These are phyloP conservation scores for Platanista minor DNA, from an alignment of 2,113 vertebrate species.

Conservation along the genomic window DNA sequence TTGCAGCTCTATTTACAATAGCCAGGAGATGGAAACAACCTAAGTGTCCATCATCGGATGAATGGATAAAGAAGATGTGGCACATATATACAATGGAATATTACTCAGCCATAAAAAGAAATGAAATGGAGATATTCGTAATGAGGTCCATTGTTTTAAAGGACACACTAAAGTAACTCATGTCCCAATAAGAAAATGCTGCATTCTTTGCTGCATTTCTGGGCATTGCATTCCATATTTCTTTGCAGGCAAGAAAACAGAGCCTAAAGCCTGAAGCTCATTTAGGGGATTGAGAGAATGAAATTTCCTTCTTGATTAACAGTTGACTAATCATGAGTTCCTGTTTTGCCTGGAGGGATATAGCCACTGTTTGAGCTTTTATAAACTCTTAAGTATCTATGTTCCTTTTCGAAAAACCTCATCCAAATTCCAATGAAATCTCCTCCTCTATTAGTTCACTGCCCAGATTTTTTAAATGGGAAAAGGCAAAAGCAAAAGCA, in stretches of 20 bases:
- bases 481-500: slow-evolving; percentile 3
- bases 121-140: no score
- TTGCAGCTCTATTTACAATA: no score
- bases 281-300: neutral
- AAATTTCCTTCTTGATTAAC: neutral
- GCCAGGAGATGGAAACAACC: no score
- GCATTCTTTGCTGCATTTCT: neutral
- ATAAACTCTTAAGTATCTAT: neutral
- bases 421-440: neutral
- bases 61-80: no score
- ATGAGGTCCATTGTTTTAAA: neutral
- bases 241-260: neutral
- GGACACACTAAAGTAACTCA: neutral
- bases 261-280: neutral
- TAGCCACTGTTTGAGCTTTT: neutral
- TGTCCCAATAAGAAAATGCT: neutral
- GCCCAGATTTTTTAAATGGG: neutral
- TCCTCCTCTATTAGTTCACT: neutral
- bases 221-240: neutral
- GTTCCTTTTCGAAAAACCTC: neutral
- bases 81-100: no score
- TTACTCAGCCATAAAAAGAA: no score
- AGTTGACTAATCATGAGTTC: neutral
- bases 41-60: no score
- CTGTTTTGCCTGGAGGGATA: neutral